Evolutionary conservation across 2,113 vertebrate genomes (phyloP), one percentile per base, ranked within the genome.

Genomic region (Halcyon malimbica): DNA sequence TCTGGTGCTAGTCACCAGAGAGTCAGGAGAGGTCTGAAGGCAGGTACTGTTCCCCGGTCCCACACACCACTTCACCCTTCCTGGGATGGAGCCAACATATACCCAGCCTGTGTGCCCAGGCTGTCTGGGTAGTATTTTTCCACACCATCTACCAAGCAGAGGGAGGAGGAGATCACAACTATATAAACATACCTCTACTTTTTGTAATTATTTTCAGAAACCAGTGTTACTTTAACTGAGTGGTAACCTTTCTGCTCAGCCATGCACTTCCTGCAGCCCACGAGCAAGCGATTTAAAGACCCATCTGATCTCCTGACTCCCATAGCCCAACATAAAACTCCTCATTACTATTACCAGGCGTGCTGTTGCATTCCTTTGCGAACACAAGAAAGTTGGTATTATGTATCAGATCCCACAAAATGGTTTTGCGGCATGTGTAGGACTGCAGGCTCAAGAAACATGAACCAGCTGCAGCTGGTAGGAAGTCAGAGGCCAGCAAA

Each of bases 1-100:
- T 51, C 28, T 50, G 81, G 51, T 5, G 1, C 16, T 17, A 65
- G 83, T 5, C 70, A 35, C 29, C 13, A 4, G 56, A 20, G 37
- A 46, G 68, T 13, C 64, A 86, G 71, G 41, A 23, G 39, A 60
- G 79, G 39, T 24, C 80, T 97, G 95, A 97, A 94, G 76, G 86
- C 54, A 74, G 83, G 4, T 85, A 13, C 63, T 96, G 94, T 94
- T 71, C 56, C 83, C 59, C 51, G 37, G 16, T 3, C 35, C 65
- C 64, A 67, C 71, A 79, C 62, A 62, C 20, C 39, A 20, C 78
- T 29, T 67, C 56, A 24, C 23, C 37, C 54, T 17, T 76, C 50
- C 89, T 67, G 94, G 67, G 64, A 84, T 1, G 11, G 59, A 62
- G 89, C 65, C 95, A 94, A 15, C 33, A 16, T 13, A 53, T 48